A percentile compares a stretch with the other conserved stretches of the same genome.
These are phyloP conservation scores for Hyles euphorbiae DNA, from an alignment of 1,140 invertebrate genomes.

Conservation along the genomic window DNA sequence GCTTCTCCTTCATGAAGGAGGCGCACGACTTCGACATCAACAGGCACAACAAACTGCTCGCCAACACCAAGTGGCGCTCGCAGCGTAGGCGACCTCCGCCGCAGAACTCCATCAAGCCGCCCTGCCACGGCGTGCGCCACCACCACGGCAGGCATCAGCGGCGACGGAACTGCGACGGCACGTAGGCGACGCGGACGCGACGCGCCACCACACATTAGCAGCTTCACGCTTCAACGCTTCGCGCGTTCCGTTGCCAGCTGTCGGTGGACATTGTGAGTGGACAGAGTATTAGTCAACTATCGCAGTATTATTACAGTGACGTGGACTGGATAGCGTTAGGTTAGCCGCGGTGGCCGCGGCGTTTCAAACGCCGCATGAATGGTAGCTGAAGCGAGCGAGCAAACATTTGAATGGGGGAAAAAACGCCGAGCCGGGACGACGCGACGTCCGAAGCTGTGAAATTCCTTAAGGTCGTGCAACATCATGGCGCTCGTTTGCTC, in stretches of 20 bases:
- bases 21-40: constrained; percentile 64
- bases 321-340: constrained; percentile 71
- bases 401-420: constrained; percentile 66
- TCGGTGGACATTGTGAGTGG: constrained; percentile 68
- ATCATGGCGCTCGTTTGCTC: constrained; percentile 70
- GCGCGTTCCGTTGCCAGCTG: constrained; percentile 68
- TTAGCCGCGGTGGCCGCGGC: constrained; percentile 62
- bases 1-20: constrained; percentile 62
- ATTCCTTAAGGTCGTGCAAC: constrained; percentile 71
- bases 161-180: constrained; percentile 65
- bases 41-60: constrained; percentile 51
- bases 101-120: constrained; percentile 55
- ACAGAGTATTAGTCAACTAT: constrained; percentile 75
- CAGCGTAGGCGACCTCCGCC: constrained; percentile 57
- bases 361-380: constrained; percentile 59
- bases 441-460: constrained; percentile 65
- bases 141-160: constrained; percentile 60
- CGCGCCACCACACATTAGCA: constrained; percentile 34
- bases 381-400: constrained; percentile 68
- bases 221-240: constrained; percentile 70
- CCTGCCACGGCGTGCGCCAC: constrained; percentile 56
- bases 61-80: constrained; percentile 48
- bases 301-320: constrained; percentile 74
- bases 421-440: constrained; percentile 53
- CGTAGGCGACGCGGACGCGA: constrained; percentile 40